These are phyloP conservation scores for Indri indri DNA, from an alignment of 2,113 vertebrate species.

Conservation along the genomic window DNA sequence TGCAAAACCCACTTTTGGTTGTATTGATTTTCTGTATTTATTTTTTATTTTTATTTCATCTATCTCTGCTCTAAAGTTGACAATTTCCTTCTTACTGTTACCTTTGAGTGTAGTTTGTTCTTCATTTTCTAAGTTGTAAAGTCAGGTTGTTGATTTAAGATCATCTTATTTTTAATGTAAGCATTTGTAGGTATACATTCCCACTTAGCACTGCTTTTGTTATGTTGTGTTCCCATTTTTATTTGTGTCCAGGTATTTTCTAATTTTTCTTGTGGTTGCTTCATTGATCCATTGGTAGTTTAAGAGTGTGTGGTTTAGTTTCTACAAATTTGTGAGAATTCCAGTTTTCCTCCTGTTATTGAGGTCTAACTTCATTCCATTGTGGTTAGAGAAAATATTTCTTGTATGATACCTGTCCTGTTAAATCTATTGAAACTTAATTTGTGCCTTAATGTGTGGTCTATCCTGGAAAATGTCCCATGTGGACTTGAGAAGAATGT, in stretches of 20 bases:
- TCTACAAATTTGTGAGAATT: background rate
- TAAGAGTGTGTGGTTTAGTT: background rate
- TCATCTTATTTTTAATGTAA: background rate
- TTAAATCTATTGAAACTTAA: background rate
- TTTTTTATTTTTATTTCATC: background rate
- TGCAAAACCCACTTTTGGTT: background rate
- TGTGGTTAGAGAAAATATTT: background rate
- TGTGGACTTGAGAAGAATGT: background rate
- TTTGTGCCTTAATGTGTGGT: background rate
- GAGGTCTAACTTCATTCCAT: background rate
- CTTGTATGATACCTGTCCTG: too few relatives aligned
- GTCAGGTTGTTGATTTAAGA: background rate
- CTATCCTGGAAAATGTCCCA: accelerated
- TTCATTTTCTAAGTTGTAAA: background rate
- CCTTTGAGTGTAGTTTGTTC: background rate
- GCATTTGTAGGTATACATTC: too few relatives aligned
- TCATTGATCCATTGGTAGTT: background rate
- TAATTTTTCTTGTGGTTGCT: background rate
- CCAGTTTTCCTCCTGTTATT: background rate
- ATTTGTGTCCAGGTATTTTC: background rate
- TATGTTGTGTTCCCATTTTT: background rate
- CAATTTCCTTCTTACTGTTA: background rate
- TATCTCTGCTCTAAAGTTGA: background rate
- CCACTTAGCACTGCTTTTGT: background rate
- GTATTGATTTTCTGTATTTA: background rate